Base-by-base conservation (phyloP, 1,140 invertebrate genomes). In the Metopolophium dirhodum region DNA sequence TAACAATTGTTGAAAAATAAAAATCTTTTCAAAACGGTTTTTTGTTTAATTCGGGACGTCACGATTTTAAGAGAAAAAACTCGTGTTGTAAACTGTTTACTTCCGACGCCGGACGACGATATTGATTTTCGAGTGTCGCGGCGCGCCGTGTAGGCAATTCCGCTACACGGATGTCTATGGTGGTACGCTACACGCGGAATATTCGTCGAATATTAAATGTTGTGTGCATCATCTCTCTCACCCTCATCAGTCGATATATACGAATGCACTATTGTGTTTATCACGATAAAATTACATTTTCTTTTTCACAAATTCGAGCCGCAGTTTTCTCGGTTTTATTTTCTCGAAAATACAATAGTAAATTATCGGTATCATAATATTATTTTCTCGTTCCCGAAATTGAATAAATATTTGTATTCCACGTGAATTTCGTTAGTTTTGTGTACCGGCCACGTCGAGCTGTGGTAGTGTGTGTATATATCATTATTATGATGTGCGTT, bases 41-140 rank as follows among this genome's bases (percentile, higher is more conserved):
- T 45, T 30, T 45, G 14, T 86, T 86, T 86, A 86, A 30, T 47
- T 86, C 4, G 3, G 9, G 85, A 30, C 14, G 37, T 86, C 23
- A 23, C 51, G n/a, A 57, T 41, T 89, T 89, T 4, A 57, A 22
- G 89, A 90, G 37, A 37, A 68, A 41, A 90, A 61, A 90, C 57
- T 90, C 18, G 37, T 45, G 54, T 90, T 45, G 45, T 41, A 90
- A 90, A 90, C 88, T 51, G 88, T 89, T 57, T 57, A 89, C 54
- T 90, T 68, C 26, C 35, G 89, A 41, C 89, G 54, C 37, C 37
- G 57, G 57, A 90, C 57, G 54, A 57, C 35, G 51, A 90, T 90
- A 90, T 90, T 90, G 89, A 90, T 90, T 90, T 90, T 90, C 45
- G 35, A 90, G 54, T 68, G 89, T 90, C 57, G 45, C 89, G 89